phyloP scores from a whole-genome alignment of 1,140 invertebrate species.

The Saccostrea cuccullata region DNA sequence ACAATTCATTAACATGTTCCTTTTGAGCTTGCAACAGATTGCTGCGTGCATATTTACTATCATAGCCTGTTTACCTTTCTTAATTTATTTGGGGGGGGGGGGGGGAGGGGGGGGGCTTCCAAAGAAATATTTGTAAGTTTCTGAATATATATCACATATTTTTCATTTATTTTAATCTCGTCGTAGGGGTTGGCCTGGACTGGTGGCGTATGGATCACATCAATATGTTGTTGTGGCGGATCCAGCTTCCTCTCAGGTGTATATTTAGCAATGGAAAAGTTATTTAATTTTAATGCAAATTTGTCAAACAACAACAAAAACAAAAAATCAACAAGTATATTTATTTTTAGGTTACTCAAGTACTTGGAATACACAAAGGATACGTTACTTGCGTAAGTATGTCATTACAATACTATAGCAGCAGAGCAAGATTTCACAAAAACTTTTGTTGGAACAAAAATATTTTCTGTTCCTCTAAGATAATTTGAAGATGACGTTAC shows the following conservation, averaged over 20 bases:
- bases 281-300: not conserved
- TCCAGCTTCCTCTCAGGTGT: conserved; percentile 33
- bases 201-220: conserved; percentile 38
- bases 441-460: no score
- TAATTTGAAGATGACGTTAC: no score
- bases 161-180: not conserved
- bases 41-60: not conserved
- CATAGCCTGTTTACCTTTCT: not conserved
- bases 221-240: conserved; percentile 39
- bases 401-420: not conserved
- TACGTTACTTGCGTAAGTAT: conserved; percentile 8
- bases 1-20: no score
- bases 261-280: no score
- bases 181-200: conserved; percentile 14
- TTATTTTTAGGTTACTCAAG: conserved; percentile 4
- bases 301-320: not conserved
- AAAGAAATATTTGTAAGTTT: not conserved
- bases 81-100: not conserved
- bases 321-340: no score
- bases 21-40: no score
- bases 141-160: not conserved
- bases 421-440: no score
- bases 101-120: not conserved
- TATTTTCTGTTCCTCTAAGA: no score
- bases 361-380: conserved; percentile 26